Conservation (phyloP, 2,797 vertebrate genomes). For the Lycodopsis pacificus region DNA sequence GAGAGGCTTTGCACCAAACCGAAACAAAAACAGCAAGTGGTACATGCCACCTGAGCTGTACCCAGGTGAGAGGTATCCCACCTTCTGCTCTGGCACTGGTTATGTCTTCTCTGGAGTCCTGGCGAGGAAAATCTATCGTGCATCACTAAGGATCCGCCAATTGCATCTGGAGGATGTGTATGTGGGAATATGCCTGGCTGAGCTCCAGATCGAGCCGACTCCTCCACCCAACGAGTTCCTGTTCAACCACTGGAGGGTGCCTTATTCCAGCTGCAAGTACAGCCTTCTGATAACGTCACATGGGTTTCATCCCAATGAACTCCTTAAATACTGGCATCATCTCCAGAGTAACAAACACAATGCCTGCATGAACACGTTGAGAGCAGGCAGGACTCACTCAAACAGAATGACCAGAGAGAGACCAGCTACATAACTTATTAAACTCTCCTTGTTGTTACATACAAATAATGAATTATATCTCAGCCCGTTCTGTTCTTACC, state of each 20-base stretch:
- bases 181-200: constrained; percentile 94
- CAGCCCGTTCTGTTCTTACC: neutral
- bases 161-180: constrained; percentile 97
- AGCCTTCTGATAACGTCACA: constrained; percentile 98
- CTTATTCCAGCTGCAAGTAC: constrained; percentile 98
- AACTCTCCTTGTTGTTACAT: neutral
- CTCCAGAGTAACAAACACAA: constrained; percentile 96
- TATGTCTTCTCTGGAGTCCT: constrained; percentile 97
- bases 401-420: constrained; percentile 82
- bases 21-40: constrained; percentile 97
- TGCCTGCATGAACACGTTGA: constrained; percentile 87
- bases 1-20: constrained; percentile 91
- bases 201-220: constrained; percentile 90
- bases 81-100: constrained; percentile 99
- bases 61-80: constrained; percentile 91
- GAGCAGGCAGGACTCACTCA: constrained; percentile 82
- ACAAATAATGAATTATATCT: neutral
- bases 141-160: constrained; percentile 87
- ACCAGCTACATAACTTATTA: neutral
- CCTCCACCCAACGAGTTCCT: constrained; percentile 94
- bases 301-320: constrained; percentile 93
- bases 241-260: constrained; percentile 98
- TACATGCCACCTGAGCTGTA: constrained; percentile 96
- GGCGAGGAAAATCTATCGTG: constrained; percentile 90
- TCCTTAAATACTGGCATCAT: constrained; percentile 97